phyloP scores from a whole-genome alignment of 2,888 invertebrate species.

The Meteorus colon region DNA sequence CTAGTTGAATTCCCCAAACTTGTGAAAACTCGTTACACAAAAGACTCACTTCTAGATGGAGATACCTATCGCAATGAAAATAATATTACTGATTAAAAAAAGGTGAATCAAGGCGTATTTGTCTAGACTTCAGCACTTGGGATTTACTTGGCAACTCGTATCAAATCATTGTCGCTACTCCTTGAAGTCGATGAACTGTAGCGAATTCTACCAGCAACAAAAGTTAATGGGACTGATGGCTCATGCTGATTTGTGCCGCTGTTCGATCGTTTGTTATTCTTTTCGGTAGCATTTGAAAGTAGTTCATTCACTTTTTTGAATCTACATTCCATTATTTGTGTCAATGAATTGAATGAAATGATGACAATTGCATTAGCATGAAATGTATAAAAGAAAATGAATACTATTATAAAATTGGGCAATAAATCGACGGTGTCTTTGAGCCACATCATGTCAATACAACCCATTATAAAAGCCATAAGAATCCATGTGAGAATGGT shows the following conservation, averaged over 20 bases:
- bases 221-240: background rate
- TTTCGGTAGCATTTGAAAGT: background rate
- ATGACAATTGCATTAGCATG: constrained; percentile 35
- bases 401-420: background rate
- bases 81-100: background rate
- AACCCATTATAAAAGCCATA: background rate
- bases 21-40: background rate
- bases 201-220: background rate
- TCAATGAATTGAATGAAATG: background rate
- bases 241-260: background rate
- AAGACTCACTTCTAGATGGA: background rate
- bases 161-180: background rate
- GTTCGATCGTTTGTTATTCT: background rate
- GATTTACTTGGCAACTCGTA: background rate
- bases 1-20: background rate
- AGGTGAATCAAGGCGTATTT: background rate
- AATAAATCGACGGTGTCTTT: background rate
- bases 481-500: background rate
- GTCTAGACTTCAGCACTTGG: background rate
- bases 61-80: background rate
- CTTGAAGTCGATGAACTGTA: background rate
- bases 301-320: constrained; percentile 3
- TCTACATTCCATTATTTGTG: background rate
- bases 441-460: constrained; percentile 14
- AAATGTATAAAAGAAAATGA: constrained; percentile 24